Evolutionary conservation across 2,888 invertebrate genomes (phyloP).

Genomic region (Lingula anatina): DNA sequence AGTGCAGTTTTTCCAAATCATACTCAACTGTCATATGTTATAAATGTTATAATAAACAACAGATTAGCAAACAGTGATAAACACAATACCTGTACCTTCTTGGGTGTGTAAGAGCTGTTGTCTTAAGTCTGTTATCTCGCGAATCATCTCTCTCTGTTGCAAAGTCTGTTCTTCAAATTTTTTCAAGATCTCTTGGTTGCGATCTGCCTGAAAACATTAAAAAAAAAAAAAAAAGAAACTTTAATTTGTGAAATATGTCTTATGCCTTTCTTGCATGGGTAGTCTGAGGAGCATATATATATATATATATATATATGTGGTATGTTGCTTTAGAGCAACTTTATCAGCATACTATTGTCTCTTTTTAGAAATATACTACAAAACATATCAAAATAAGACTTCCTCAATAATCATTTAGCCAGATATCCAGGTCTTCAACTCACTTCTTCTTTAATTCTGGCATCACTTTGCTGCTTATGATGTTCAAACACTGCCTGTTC

Average conservation of each 20-base stretch:
- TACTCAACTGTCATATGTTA: too few species aligned
- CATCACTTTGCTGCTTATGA: conserved; percentile 23
- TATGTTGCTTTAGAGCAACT: neutral
- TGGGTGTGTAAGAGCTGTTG: conserved; percentile 35
- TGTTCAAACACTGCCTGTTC: conserved; percentile 26
- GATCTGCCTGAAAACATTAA: conserved; percentile 26
- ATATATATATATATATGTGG: too few species aligned
- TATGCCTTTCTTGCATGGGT: too few species aligned
- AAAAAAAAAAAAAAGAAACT: neutral
- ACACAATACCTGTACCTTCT: conserved; percentile 21
- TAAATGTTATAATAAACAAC: neutral
- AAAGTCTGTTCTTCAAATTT: conserved; percentile 40
- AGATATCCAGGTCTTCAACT: neutral
- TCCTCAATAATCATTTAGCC: neutral
- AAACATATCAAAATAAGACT: neutral
- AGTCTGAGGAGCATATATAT: too few species aligned
- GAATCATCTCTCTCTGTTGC: conserved; percentile 42
- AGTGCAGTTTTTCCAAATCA: too few species aligned
- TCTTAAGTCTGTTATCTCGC: conserved; percentile 35
- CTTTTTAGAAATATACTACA: neutral
- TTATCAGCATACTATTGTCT: neutral
- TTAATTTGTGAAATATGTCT: neutral
- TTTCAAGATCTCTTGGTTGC: conserved; percentile 29
- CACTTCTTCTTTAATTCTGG: conserved; percentile 35
- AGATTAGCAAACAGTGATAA: neutral